phyloP scores from a whole-genome alignment of 2,113 vertebrate genomes.

The Stegastes partitus region DNA sequence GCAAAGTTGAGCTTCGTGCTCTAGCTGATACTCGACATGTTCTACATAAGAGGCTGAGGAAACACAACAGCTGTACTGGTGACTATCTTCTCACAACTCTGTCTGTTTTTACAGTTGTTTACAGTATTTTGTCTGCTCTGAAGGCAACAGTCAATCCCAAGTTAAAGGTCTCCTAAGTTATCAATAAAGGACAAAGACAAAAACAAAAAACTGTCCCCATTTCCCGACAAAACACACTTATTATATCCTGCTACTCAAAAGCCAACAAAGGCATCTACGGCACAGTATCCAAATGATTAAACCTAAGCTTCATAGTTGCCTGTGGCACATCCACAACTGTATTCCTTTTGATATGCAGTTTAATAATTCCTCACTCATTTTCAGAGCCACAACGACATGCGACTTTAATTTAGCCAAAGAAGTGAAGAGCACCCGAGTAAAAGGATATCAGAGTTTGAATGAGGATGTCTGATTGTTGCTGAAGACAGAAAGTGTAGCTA shows the following conservation, averaged over 20 bases:
- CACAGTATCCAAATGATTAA: background rate
- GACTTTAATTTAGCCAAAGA: constrained; percentile 22
- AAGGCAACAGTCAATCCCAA: background rate
- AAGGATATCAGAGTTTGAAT: constrained; percentile 37
- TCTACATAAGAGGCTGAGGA: too few species aligned
- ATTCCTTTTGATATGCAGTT: background rate
- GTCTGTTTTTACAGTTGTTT: too few species aligned
- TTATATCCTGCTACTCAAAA: background rate
- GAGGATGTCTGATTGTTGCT: constrained; percentile 45
- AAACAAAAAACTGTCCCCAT: background rate
- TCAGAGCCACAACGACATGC: background rate
- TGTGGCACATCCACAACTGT: background rate
- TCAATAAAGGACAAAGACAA: background rate
- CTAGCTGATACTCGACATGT: too few species aligned
- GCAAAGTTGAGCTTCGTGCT: too few species aligned
- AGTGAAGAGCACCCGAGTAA: background rate
- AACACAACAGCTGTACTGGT: too few species aligned
- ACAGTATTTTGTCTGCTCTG: background rate
- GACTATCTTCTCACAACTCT: too few species aligned
- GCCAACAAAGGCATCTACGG: background rate
- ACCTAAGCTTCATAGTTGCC: background rate
- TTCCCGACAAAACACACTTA: background rate
- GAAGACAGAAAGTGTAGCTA: constrained; percentile 50
- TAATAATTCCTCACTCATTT: background rate
- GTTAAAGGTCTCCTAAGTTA: background rate